Evolutionary conservation across 1,140 invertebrate species (phyloP).

Genomic region (Drosophila takahashii): DNA sequence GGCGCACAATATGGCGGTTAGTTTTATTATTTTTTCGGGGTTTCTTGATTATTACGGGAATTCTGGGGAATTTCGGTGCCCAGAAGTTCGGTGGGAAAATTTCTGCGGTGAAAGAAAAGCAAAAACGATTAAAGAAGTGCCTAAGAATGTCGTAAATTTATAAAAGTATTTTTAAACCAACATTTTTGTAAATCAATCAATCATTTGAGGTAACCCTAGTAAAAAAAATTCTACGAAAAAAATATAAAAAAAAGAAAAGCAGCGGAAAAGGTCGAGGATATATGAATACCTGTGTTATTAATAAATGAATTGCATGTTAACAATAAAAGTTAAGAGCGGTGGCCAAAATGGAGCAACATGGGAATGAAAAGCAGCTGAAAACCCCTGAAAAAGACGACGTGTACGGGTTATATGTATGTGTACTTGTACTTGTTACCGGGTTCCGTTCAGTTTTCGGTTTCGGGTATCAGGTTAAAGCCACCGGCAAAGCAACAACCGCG

Average conservation of each 20-base stretch:
- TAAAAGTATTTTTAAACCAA: background rate
- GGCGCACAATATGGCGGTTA: constrained; percentile 29
- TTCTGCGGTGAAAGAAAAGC: constrained; percentile 14
- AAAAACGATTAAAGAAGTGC: background rate
- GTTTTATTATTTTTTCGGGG: background rate
- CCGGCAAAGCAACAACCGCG: constrained; percentile 50
- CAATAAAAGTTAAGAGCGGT: constrained; percentile 75
- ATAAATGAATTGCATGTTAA: constrained; percentile 83
- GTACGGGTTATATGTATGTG: constrained; percentile 3
- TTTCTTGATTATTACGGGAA: constrained; percentile 26
- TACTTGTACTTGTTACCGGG: constrained; percentile 19
- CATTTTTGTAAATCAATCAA: background rate
- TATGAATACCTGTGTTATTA: constrained; percentile 78
- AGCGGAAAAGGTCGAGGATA: background rate
- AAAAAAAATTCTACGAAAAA: background rate
- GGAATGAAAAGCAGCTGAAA: constrained; percentile 73
- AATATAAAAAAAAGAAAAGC: background rate
- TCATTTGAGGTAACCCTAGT: background rate
- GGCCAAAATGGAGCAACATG: constrained; percentile 55
- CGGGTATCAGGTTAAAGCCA: constrained; percentile 73
- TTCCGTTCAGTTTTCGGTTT: constrained; percentile 75
- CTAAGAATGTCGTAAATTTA: background rate
- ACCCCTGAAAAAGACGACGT: constrained; percentile 55
- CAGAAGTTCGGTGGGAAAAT: constrained; percentile 19
- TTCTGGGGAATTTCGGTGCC: constrained; percentile 10